Conservation (phyloP, 2,797 vertebrate genomes). For the Rhadinocentrus ornatus region DNA sequence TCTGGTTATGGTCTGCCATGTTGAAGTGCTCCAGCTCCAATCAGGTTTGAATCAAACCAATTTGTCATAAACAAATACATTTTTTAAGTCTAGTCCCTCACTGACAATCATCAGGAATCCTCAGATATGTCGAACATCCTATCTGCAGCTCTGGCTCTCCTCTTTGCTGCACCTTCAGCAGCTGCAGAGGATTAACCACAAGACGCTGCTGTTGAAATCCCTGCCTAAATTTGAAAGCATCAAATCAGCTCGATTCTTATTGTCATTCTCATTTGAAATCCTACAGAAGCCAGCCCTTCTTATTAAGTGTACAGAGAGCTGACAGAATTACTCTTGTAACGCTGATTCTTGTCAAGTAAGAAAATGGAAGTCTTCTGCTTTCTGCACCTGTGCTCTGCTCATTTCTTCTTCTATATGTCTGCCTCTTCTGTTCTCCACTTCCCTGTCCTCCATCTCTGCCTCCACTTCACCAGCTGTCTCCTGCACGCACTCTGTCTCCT, state of each 20-base stretch:
- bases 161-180: constrained; percentile 42
- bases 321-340: constrained; percentile 68
- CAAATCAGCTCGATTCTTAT: constrained; percentile 60
- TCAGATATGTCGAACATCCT: constrained; percentile 47
- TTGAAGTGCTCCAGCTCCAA: constrained; percentile 4
- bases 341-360: constrained; percentile 66
- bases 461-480: constrained; percentile 63
- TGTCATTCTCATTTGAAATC: constrained; percentile 62
- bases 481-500: constrained; percentile 30
- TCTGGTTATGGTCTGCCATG: background rate
- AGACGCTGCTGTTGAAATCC: constrained; percentile 56
- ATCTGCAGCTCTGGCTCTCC: constrained; percentile 36
- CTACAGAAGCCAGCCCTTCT: constrained; percentile 42
- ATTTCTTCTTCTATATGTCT: constrained; percentile 35
- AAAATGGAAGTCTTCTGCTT: constrained; percentile 42
- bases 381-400: constrained; percentile 58
- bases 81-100: constrained; percentile 46
- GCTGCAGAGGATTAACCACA: constrained; percentile 61
- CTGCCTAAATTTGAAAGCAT: constrained; percentile 60
- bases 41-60: constrained; percentile 34
- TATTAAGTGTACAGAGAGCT: constrained; percentile 59
- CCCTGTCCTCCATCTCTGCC: constrained; percentile 38
- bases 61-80: constrained; percentile 29
- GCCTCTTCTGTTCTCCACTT: constrained; percentile 28
- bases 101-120: constrained; percentile 55